Evolutionary conservation across 2,888 invertebrate genomes (phyloP).

Genomic region (Drosophila multiciliata): DNA sequence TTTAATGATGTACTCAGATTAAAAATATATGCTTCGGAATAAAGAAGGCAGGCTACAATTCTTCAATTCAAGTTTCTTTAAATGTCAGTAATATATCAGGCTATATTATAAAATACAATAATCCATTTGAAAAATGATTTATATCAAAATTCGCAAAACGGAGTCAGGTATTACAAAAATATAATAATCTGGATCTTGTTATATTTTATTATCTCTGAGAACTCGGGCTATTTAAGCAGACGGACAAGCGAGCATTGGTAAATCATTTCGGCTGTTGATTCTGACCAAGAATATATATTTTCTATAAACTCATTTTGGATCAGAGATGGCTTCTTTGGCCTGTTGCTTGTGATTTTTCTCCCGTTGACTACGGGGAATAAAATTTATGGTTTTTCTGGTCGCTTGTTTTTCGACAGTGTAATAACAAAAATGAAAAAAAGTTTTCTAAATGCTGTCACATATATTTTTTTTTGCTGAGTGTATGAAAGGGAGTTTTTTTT

Average conservation of each 20-base stretch:
- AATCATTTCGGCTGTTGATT: not conserved
- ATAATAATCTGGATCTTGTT: not conserved
- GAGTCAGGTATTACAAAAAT: not conserved
- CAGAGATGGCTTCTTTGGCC: not conserved
- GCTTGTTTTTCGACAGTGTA: not conserved
- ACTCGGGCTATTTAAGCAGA: not conserved
- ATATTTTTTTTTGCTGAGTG: not conserved
- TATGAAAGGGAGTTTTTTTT: constrained; percentile 53
- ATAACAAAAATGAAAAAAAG: not conserved
- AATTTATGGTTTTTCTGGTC: not conserved
- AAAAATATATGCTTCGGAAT: not conserved
- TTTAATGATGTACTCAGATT: not conserved
- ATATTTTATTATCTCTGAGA: not conserved
- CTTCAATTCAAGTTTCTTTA: not conserved
- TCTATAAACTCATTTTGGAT: not conserved
- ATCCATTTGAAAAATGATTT: not conserved
- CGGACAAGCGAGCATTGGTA: not conserved
- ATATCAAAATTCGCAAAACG: not conserved
- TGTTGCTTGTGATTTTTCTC: not conserved
- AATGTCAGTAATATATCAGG: not conserved
- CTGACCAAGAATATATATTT: not conserved
- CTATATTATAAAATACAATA: not conserved
- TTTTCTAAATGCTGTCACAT: not conserved
- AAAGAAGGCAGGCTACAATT: not conserved
- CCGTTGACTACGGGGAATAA: not conserved